Base-by-base conservation (phyloP, 2,113 vertebrate species). In the Apus apus region DNA sequence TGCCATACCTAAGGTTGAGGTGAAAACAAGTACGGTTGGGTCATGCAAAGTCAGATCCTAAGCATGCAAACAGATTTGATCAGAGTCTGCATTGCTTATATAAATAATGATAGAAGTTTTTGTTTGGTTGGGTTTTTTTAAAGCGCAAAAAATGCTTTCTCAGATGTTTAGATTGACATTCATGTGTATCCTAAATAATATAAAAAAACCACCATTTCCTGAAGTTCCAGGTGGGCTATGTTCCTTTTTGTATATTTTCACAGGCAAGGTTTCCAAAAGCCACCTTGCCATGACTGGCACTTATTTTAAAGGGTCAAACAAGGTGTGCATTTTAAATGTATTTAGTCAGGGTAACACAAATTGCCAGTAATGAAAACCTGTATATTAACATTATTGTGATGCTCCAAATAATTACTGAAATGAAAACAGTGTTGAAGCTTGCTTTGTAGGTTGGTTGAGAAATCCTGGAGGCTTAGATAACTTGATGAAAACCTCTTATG, bases 1-100 rank as follows among this genome's bases (percentile, higher is more conserved):
- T 99, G 45, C 99, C 99, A 5, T 99, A 99, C 97, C 99, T 99
- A 96, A 78, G 85, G 21, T 80, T 13, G 74, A 84, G 56, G 51
- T 26, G 51, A 57, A 75, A 62, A 51, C 58, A 78, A 68, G 80
- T 0, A 74, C 64, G 38, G 34, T 43, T 80, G 58, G 22, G 15
- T 90, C 51, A 6, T 22, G 53, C n/a, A 38, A 21, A 91, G 27
- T 38, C 56, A 36, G 17, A 21, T 36, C 21, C 50, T 61, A 57
- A 81, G 45, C 16, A 3, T 20, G 79, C 36, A 48, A 25, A 21
- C 36, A 36, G 30, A 36, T 60, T 17, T 76, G 38, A 40, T 48
- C 16, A 2, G 40, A 10, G 15, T 4, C 36, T 60, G 53, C 34
- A 25, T 8, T 43, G 29, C 22, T 62, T 2, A 8, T 50, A 4